These are phyloP conservation scores for Stictocephala bisonia DNA, from an alignment of 2,888 invertebrate species.

Conservation along the genomic window DNA sequence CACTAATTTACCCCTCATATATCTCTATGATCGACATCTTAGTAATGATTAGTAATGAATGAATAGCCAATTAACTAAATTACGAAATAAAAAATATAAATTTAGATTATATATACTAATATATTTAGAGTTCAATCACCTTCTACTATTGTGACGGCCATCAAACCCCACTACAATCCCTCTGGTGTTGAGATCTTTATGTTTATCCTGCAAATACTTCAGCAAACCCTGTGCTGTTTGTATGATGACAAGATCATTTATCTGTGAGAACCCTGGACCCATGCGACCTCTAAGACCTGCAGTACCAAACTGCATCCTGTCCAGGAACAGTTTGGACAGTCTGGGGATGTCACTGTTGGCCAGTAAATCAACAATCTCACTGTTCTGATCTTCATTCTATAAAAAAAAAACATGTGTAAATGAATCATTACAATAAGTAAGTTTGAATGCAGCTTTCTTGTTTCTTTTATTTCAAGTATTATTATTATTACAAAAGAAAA, in stretches of 20 bases:
- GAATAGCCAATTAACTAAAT: too few species aligned
- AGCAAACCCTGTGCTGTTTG: conserved; percentile 94
- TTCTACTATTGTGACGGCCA: conserved; percentile 90
- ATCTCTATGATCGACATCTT: too few species aligned
- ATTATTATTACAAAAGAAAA: conserved; percentile 31
- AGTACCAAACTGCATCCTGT: conserved; percentile 88
- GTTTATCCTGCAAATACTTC: conserved; percentile 75
- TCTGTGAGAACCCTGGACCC: conserved; percentile 91
- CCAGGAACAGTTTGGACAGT: conserved; percentile 73
- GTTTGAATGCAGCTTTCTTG: too few species aligned
- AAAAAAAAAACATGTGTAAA: too few species aligned
- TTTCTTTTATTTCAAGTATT: too few species aligned
- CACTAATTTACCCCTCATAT: too few species aligned
- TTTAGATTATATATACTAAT: too few species aligned
- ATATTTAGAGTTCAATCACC: too few species aligned
- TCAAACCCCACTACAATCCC: conserved; percentile 94
- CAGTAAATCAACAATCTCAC: conserved; percentile 73
- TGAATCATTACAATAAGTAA: too few species aligned
- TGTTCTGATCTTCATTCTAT: conserved; percentile 73
- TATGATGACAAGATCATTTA: conserved; percentile 94
- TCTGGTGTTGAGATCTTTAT: conserved; percentile 65
- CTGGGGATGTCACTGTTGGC: conserved; percentile 69
- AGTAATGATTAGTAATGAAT: too few species aligned
- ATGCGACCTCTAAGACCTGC: conserved; percentile 93
- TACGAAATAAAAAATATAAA: too few species aligned